Evolutionary conservation across 2,113 vertebrate species (phyloP), one percentile per base, ranked within the genome.

Genomic region (Hypocryptadius cinnamomeus): DNA sequence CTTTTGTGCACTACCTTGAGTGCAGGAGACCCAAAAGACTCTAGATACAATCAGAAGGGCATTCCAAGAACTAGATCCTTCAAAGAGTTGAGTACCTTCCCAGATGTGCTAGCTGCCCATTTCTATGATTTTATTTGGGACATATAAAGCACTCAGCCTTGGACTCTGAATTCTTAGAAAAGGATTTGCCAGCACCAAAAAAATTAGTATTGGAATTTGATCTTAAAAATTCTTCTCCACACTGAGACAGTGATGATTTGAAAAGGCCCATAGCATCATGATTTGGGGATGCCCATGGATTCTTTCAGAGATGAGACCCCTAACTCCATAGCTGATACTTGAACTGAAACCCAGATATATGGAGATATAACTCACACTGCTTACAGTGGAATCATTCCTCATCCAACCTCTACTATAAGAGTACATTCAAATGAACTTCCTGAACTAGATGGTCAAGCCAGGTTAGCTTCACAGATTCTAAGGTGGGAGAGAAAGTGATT

Each of bases 401-500:
- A 65, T 64, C 9, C 60, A 74, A 11, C 44, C 28, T 80, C 48
- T 37, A 21, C n/a, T 68, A 2, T 31, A 78, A 61, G 9, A 59
- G 13, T 15, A 50, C 33, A 28, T 56, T 45, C 51, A 88, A 60
- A 65, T 22, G 44, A 84, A 80, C 65, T 86, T 94, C 57, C 53
- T 85, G 65, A 94, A 76, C 23, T 22, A 90, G 48, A 61, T 13
- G 82, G 71, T 90, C 76, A 91, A 82, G 53, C 44, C 48, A 84
- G 53, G 39, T 66, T 80, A 86, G 30, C n/a, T 72, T 69, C 82
- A 68, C 21, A 64, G 40, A 80, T 54, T n/a, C 37, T 27, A 90
- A 95, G 90, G 90, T 93, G 66, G 88, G 65, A 89, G 48, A 90
- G 35, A 88, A 94, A 88, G 57, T 80, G 69, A 85, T 94, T 88